Evolutionary conservation across 23 tunicate genomes (phyloP), one percentile per base, ranked within the genome.

Genomic region (Styela clava): DNA sequence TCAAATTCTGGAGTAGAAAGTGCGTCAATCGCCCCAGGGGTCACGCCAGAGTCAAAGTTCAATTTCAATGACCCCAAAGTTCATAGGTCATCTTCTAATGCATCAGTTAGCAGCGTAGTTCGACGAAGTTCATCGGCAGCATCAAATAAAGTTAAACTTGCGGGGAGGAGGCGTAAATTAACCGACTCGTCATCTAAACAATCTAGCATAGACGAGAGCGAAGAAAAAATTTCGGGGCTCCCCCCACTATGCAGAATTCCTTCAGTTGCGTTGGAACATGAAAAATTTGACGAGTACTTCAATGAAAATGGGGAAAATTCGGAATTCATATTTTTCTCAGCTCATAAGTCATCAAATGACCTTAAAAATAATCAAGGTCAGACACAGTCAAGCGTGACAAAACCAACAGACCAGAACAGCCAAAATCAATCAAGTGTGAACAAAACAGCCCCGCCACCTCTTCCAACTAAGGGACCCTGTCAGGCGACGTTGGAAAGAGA

Each of bases 211-310:
- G 52, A 21, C 12, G 61, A n/a, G 19, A 62, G 18, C 61, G 73
- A 63, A 16, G 27, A 62, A 22, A 30, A 56, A 52, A 34, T 70
- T 61, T 3, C 35, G 21, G 86, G n/a, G 26, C 25, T 61, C 16
- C 76, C 63, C 83, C 61, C 73, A 52, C 74, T 79, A 3, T 64
- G 64, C 68, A 84, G 90, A 69, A 91, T 91, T 63, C 97, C 97
- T 24, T 85, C 90, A 2, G 82, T 91, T 62, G 85, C 88, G 33
- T 69, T 91, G 72, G 78, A 91, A 34, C 97, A 91, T 35, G 88
- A 82, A 20, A 84, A 33, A 21, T 91, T 91, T 63, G 84, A 82
- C 31, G 83, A 85, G 31, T 91, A 86, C 82, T 91, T 91, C 63
- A 51, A 34, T 74, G 74, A 68, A 33, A 64, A 76, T 1, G 64